Base-by-base conservation (phyloP, 2,888 invertebrate species). In the Nomada lathburiana region DNA sequence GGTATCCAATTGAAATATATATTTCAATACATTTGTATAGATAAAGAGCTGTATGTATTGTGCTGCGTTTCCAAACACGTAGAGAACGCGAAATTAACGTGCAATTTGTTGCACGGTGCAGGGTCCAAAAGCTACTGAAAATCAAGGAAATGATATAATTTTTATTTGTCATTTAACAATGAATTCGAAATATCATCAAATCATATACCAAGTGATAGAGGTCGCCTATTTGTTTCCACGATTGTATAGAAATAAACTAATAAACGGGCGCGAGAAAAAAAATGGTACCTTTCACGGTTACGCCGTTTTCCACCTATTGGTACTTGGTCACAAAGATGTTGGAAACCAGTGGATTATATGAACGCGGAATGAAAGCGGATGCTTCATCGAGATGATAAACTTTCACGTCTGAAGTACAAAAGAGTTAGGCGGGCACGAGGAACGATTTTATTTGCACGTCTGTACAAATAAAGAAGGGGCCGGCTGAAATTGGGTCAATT, bases 401-500 rank as follows among this genome's bases (percentile, higher is more conserved):
- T 80, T 63, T 26, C 63, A 44, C 44, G 67, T 47, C 67, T 57
- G 42, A 57, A 52, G 62, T 67, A 63, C 65, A 59, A 64, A 68
- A 26, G 47, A 26, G 50, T 13, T 62, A 1, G 13, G 9, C 16
- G 60, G 10, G 50, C 16, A n/a, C 20, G 16, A n/a, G 57, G 23
- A 50, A 60, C 26, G 47, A 36, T 7, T 36, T 36, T 36, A 7
- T 36, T 36, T 36, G 36, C 7, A 42, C n/a, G 60, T 71, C 63
- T 68, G 70, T 71, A 52, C 68, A 81, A 82, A 81, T 76, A 72
- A 76, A 82, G 63, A 57, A 73, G 65, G 47, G 73, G 71, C 44
- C 73, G 76, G 59, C 57, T 16, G 69, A 70, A 83, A 83, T 83
- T 83, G 57, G 82, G 82, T 83, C 82, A 83, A 82, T 83, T 73